These are phyloP conservation scores for Toxotes jaculatrix DNA, from an alignment of 2,113 vertebrate species.

Conservation along the genomic window DNA sequence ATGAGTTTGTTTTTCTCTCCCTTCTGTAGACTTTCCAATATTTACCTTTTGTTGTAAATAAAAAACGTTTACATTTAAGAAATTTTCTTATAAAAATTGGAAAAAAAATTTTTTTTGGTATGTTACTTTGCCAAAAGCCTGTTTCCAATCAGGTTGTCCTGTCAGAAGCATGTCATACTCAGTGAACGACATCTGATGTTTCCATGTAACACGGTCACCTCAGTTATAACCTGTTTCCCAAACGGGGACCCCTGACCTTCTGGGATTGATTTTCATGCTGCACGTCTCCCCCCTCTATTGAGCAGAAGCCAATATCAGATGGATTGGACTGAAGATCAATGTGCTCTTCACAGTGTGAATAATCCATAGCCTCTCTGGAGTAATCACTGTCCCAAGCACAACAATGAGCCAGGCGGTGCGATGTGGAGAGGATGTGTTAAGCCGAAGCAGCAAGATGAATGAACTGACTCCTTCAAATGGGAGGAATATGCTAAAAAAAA, in stretches of 20 bases:
- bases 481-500: constrained; percentile 35
- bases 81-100: not conserved
- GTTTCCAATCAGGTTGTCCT: not conserved
- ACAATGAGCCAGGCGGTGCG: constrained; percentile 42
- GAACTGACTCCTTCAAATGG: constrained; percentile 38
- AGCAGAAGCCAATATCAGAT: constrained; percentile 65
- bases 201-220: constrained; percentile 5
- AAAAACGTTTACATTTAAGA: not conserved
- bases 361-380: constrained; percentile 68
- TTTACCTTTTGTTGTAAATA: not conserved
- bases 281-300: constrained; percentile 36
- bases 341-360: constrained; percentile 51
- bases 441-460: constrained; percentile 43
- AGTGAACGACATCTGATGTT: not conserved
- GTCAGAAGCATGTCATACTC: constrained; percentile 1
- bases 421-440: constrained; percentile 29
- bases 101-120: not conserved
- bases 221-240: constrained; percentile 48
- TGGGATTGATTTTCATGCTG: constrained; percentile 53
- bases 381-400: constrained; percentile 67
- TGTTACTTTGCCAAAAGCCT: not conserved
- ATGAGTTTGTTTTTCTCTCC: not conserved
- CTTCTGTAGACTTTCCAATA: not conserved
- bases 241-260: constrained; percentile 56
- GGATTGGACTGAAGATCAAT: constrained; percentile 73